Conservation (phyloP, 1,140 invertebrate genomes). For the Geopemphigus sp. region DNA sequence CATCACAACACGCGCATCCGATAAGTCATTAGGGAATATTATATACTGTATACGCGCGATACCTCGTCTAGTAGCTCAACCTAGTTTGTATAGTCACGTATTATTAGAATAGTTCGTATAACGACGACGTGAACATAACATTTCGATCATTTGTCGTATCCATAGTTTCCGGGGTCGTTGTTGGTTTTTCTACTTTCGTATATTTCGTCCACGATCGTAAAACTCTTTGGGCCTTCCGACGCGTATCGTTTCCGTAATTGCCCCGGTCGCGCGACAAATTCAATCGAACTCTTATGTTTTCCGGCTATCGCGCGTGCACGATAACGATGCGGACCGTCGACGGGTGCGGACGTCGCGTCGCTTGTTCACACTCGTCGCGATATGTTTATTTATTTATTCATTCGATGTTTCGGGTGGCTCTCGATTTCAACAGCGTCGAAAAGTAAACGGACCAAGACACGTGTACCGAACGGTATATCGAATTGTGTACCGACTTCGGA, state of each 20-base stretch:
- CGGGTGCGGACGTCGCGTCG: not conserved
- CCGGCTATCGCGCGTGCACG: no score
- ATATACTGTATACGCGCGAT: not conserved
- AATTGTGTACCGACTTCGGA: no score
- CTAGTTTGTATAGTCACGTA: not conserved
- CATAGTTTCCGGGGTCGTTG: not conserved
- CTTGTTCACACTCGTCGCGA: not conserved
- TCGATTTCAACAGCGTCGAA: not conserved
- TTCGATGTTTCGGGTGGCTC: not conserved
- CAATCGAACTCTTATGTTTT: conserved; percentile 17
- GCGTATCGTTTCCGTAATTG: not conserved
- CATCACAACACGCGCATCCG: not conserved
- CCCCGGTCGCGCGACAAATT: not conserved
- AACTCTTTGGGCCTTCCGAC: no score
- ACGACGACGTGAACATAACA: not conserved
- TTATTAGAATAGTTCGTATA: not conserved
- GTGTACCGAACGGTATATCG: not conserved
- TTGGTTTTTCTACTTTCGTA: not conserved
- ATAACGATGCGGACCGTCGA: not conserved
- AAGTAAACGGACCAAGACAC: not conserved
- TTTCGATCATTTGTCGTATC: conserved; percentile 30
- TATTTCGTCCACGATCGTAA: not conserved
- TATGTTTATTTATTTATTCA: conserved; percentile 15
- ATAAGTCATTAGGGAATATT: conserved; percentile 22
- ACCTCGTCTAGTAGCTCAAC: conserved; percentile 44